Base-by-base conservation (phyloP, 2,113 vertebrate genomes). In the Athene noctua region DNA sequence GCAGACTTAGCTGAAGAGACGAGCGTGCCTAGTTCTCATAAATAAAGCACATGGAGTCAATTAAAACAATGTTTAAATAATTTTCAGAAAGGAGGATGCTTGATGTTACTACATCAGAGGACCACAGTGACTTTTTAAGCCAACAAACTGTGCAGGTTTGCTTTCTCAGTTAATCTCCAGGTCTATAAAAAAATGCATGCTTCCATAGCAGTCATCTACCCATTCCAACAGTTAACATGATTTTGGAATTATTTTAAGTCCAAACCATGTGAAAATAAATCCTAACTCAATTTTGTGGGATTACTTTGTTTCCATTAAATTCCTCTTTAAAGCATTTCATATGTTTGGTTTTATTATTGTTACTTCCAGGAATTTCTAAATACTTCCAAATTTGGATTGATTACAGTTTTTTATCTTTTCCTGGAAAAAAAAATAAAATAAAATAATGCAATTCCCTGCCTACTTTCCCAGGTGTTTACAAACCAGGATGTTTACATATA, bases 41-140 rank as follows among this genome's bases (percentile, higher is more conserved):
- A 95, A 92, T 66, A 47, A 86, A 94, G 86, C 94, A 97, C 79
- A 89, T 96, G 92, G 91, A 96, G 72, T 91, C 84, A 96, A 91
- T 97, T 92, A 97, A 96, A 97, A 88, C 89, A 95, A 96, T 91
- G 89, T 90, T 97, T 95, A 92, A 94, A 92, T 96, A 74, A 70
- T 96, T 94, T 97, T 88, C 80, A 70, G 88, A 80, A 80, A 89
- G 86, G 79, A 92, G 75, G 51, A 90, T 83, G 79, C 92, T 95
- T 95, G 87, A 94, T 94, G 90, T 96, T 94, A 61, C 94, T 95
- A 83, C 54, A 94, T 96, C 92, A 88, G 78, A 95, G 66, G 80
- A 88, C 88, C 87, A 93, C 88, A 92, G 68, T 90, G 94, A 93
- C 52, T 95, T 94, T 94, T 61, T 70, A 89, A 96, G 89, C 81